Percentiles rank a stretch among this genome's conserved stretches.
Conservation (phyloP, 37 sponge, comb jelly and placozoan species). For the Haliclona indistincta region DNA sequence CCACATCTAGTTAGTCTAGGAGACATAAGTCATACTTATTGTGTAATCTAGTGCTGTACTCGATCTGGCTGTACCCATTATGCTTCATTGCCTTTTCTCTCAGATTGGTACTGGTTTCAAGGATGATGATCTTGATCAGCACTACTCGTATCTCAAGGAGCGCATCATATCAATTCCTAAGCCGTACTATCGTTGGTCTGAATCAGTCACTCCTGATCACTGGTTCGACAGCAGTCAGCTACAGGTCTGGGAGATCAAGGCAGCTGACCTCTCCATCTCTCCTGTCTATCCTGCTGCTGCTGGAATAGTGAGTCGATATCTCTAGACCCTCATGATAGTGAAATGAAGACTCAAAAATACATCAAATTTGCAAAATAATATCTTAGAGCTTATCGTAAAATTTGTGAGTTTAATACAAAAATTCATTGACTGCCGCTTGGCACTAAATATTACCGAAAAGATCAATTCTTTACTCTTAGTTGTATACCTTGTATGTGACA, state of each 20-base stretch:
- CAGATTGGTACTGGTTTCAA: constrained; percentile 98
- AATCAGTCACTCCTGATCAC: constrained; percentile 75
- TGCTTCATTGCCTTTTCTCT: neutral
- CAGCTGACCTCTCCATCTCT: constrained; percentile 96
- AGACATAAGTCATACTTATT: too few relatives aligned
- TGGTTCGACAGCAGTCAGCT: constrained; percentile 98
- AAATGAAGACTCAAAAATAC: too few relatives aligned
- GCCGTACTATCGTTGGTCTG: constrained; percentile 85
- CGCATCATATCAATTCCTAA: constrained; percentile 76
- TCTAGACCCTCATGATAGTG: too few relatives aligned
- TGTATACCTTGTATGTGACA: too few relatives aligned
- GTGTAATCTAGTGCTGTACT: too few relatives aligned
- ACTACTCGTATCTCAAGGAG: constrained; percentile 73
- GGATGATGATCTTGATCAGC: constrained; percentile 89
- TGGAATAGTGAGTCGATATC: constrained; percentile 75
- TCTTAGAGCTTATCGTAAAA: too few relatives aligned
- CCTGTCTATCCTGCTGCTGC: constrained; percentile 93
- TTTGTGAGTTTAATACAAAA: too few relatives aligned
- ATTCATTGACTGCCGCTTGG: too few relatives aligned
- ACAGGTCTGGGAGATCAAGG: constrained; percentile 98
- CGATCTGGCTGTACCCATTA: neutral
- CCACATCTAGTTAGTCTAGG: too few relatives aligned
- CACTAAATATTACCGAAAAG: too few relatives aligned
- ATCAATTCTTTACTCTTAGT: too few relatives aligned
- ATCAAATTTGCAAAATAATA: too few relatives aligned